Conservation (phyloP, 1,140 invertebrate species). For the Prorops nasuta region DNA sequence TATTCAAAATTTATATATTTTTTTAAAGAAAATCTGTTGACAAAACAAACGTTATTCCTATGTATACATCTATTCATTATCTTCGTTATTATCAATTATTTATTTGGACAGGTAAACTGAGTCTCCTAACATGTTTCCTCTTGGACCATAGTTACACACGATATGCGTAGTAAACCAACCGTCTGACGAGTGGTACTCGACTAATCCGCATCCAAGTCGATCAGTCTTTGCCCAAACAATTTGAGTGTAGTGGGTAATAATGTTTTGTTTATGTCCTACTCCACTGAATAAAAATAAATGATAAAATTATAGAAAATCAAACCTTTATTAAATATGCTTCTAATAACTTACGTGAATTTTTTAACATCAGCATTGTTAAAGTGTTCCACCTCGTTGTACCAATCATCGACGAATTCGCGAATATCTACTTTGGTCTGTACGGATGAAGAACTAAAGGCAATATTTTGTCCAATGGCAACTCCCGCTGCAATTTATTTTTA, state of each 20-base stretch:
- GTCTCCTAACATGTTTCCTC: conserved; percentile 33
- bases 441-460: no score
- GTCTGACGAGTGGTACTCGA: conserved; percentile 16
- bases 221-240: conserved; percentile 41
- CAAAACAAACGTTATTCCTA: no score
- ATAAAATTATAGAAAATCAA: no score
- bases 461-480: conserved; percentile 45
- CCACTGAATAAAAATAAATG: no score
- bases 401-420: conserved; percentile 36
- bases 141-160: conserved; percentile 57
- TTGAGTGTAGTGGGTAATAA: conserved; percentile 26
- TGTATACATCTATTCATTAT: no score
- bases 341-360: neutral
- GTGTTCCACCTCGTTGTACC: conserved; percentile 37
- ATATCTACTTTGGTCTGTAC: no score
- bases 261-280: no score
- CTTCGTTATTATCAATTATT: no score
- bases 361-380: conserved; percentile 18
- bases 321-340: no score
- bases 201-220: conserved; percentile 40
- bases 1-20: no score
- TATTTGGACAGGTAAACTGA: neutral
- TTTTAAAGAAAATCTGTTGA: no score
- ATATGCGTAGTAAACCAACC: conserved; percentile 20
- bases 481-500: no score